A percentile compares a stretch with the other conserved stretches of the same genome.
Evolutionary conservation across 2,113 vertebrate species (phyloP).

Genomic region (Psilopogon haemacephalus): DNA sequence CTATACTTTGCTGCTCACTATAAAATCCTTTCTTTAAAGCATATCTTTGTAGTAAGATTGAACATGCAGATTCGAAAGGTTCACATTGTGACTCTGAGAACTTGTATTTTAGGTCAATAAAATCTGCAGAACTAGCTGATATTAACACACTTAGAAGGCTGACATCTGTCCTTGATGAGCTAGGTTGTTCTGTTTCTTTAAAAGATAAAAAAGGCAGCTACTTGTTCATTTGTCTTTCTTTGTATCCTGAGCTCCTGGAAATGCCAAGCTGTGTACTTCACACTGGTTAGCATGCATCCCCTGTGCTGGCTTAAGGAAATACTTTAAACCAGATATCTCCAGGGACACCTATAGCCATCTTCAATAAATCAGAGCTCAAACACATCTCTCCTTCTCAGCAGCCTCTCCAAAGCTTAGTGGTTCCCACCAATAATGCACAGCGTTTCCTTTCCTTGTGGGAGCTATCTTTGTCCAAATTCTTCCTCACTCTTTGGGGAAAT

Average conservation of each 20-base stretch:
- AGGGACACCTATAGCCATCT: background rate
- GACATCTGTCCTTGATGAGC: background rate
- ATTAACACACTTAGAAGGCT: background rate
- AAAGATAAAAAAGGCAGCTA: background rate
- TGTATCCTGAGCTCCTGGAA: background rate
- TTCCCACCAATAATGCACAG: background rate
- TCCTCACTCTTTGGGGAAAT: rapidly evolving
- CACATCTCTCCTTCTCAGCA: background rate
- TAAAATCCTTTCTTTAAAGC: conserved; percentile 42
- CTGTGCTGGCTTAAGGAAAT: background rate
- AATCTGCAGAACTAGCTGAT: background rate
- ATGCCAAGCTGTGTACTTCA: background rate
- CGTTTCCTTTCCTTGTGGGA: background rate
- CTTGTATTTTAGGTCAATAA: background rate
- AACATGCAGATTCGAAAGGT: background rate
- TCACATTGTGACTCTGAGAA: background rate
- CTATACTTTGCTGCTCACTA: conserved; percentile 8
- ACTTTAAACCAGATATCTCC: background rate
- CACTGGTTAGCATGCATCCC: background rate
- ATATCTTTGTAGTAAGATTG: conserved; percentile 35
- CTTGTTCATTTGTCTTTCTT: background rate
- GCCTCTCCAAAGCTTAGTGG: background rate
- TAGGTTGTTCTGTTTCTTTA: background rate
- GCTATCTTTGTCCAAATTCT: background rate
- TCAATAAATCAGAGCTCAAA: background rate